phyloP scores from a whole-genome alignment of 2,797 vertebrate genomes.

The Psittacula derbiana region DNA sequence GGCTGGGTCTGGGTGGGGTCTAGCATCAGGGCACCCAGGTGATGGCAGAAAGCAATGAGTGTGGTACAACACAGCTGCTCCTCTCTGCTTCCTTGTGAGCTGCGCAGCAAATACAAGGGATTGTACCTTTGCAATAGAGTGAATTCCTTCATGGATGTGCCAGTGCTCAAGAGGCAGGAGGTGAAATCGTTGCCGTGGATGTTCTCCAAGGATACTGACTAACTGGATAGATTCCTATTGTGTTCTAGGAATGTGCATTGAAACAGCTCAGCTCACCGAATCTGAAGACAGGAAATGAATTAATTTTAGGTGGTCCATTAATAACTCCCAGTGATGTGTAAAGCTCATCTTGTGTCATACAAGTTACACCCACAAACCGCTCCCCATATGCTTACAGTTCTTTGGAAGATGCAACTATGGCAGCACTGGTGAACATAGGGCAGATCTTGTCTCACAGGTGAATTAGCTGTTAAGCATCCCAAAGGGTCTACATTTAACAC shows the following conservation, averaged over 20 bases:
- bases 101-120: not conserved
- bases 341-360: not conserved
- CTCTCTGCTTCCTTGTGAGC: not conserved
- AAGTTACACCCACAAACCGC: not conserved
- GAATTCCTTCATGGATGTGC: not conserved
- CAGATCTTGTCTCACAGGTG: not conserved
- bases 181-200: not conserved
- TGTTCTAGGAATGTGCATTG: not conserved
- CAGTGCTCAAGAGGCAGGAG: not conserved
- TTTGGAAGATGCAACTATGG: not conserved
- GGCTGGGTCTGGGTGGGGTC: not conserved
- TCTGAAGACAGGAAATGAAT: not conserved
- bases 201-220: not conserved
- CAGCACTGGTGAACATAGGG: not conserved
- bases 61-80: fast-evolving
- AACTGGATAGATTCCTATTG: fast-evolving
- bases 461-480: not conserved
- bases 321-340: fast-evolving
- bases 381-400: fast-evolving
- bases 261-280: not conserved
- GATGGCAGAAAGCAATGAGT: fast-evolving
- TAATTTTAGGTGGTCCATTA: not conserved
- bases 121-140: fast-evolving
- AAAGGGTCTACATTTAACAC: not conserved
- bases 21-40: not conserved